Base-by-base conservation (phyloP, 2,113 vertebrate species). In the Phalacrocorax carbo region DNA sequence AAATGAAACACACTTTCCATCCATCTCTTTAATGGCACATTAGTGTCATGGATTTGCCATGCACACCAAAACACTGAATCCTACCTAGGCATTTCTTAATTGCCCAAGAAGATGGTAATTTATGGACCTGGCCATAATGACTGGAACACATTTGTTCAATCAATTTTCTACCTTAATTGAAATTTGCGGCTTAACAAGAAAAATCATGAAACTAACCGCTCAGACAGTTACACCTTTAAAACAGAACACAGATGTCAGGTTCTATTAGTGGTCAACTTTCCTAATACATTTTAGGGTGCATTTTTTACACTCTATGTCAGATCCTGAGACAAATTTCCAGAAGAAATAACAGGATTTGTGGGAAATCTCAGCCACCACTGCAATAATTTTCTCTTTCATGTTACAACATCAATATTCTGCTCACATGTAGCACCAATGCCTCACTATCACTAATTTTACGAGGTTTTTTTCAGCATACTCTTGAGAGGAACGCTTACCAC, bases 11-110 rank as follows among this genome's bases (percentile, higher is more conserved):
- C 80, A 36, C 77, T 88, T 92, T 72, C 79, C 97, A 98, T 98
- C 95, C 94, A 95, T 98, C 97, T 98, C 93, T 70, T 97, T 98
- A 98, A 98, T 97, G 96, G 97, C 97, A 97, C 96, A 95, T 97
- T 98, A 98, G 97, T 96, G 96, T 97, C 96, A 88, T 78, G 82
- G 92, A 91, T 88, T 96, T 98, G 97, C 96, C 92, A 88, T 86
- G 92, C 80, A 93, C 95, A 95, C 96, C 96, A 96, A 97, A 97
- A 97, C 90, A 81, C 92, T 96, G 97, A 97, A 82, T 94, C 94
- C 97, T 95, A 94, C 96, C 95, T 92, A 96, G 97, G 96, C 95
- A 96, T 88, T 65, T 61, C 94, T 97, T 97, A 97, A 98, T 97
- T 97, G 97, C 93, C 88, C 94, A 97, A 95, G 96, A 97, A n/a